phyloP scores from a whole-genome alignment of 2,888 invertebrate genomes.

The Andrena marginata region DNA sequence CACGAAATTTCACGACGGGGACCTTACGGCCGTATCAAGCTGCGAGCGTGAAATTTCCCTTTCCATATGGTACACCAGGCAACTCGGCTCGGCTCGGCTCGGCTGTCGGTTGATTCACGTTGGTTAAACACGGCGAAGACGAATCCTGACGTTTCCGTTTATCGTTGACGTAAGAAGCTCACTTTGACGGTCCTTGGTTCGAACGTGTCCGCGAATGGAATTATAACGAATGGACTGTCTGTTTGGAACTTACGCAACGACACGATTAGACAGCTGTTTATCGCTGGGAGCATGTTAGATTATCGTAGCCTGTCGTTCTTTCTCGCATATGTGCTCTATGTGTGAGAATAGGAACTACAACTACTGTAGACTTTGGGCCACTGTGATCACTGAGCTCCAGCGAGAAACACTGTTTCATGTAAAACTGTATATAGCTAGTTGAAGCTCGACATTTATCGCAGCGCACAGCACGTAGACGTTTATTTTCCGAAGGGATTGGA shows the following conservation, averaged over 20 bases:
- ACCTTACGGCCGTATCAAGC: background rate
- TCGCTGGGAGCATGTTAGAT: background rate
- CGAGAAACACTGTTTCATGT: too few species aligned
- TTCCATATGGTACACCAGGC: constrained; percentile 24
- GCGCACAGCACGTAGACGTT: background rate
- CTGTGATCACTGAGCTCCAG: background rate
- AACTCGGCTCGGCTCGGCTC: background rate
- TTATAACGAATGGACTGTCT: background rate
- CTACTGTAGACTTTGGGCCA: background rate
- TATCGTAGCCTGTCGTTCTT: background rate
- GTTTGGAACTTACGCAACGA: background rate
- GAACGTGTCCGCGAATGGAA: background rate
- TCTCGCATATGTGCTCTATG: background rate
- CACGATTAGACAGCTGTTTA: background rate
- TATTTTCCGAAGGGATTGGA: background rate
- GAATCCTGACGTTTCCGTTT: constrained; percentile 3
- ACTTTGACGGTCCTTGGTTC: background rate
- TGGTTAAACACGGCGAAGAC: background rate
- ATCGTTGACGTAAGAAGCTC: constrained; percentile 8
- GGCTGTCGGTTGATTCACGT: constrained; percentile 10
- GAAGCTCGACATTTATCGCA: too few species aligned
- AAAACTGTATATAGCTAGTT: too few species aligned
- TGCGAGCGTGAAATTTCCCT: constrained; percentile 16
- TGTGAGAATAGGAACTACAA: too few species aligned
- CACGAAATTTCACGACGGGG: constrained; percentile 11